Evolutionary conservation across 2,113 vertebrate species (phyloP).

Genomic region (Callipepla californica): DNA sequence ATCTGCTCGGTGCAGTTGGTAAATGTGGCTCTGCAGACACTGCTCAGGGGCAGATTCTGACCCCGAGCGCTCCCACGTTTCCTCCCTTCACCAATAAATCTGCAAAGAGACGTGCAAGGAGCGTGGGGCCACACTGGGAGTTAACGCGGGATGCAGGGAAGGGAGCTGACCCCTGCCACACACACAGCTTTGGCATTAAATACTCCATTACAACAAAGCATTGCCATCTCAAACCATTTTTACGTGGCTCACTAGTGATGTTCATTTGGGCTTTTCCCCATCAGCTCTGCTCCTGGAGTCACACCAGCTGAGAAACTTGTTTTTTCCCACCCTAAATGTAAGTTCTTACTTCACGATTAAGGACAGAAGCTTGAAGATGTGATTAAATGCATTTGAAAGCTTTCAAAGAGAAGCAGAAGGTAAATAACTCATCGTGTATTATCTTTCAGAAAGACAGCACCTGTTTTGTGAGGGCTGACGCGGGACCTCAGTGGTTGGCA

Average conservation of each 20-base stretch:
- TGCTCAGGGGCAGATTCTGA: constrained; percentile 45
- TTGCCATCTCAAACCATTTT: constrained; percentile 8
- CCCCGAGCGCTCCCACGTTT: not conserved
- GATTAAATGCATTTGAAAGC: not conserved
- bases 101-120: not conserved
- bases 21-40: constrained; percentile 38
- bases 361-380: constrained; percentile 42
- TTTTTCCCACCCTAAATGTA: accelerated
- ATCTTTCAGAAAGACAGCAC: constrained; percentile 15
- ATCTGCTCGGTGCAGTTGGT: constrained; percentile 42
- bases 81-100: not conserved
- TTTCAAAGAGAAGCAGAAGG: constrained; percentile 10
- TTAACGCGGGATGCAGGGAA: not conserved
- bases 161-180: constrained; percentile 28
- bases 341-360: constrained; percentile 22
- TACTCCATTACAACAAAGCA: not conserved
- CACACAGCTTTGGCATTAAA: constrained; percentile 43
- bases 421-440: not conserved
- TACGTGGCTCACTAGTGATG: not conserved
- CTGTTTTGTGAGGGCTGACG: constrained; percentile 17
- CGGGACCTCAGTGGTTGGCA: constrained; percentile 36
- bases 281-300: not conserved
- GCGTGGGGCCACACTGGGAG: not conserved
- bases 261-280: constrained; percentile 27
- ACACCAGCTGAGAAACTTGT: not conserved